phyloP scores from a whole-genome alignment of 2,113 vertebrate species.

The Trogon melanurus region DNA sequence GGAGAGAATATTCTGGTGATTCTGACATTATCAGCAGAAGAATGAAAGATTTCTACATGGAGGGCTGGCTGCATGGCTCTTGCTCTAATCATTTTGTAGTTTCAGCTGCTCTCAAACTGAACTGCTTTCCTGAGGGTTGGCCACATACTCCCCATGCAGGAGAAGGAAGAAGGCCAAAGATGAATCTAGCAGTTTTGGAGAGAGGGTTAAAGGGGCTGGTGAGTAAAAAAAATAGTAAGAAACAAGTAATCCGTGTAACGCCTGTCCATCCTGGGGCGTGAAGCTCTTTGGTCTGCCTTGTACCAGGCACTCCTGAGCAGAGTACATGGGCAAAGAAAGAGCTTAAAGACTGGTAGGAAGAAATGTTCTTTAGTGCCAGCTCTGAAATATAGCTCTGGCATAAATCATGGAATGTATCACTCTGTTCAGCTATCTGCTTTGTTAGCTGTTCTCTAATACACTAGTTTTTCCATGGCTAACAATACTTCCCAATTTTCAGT shows the following conservation, averaged over 20 bases:
- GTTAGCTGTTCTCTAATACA: neutral
- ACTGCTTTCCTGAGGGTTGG: neutral
- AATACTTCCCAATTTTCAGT: neutral
- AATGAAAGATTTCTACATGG: neutral
- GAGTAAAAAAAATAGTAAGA: neutral
- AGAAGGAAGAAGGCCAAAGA: neutral
- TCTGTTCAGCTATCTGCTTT: neutral
- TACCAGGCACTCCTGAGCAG: neutral
- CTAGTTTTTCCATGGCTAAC: neutral
- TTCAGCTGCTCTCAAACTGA: neutral
- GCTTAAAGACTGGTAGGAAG: neutral
- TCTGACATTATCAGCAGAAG: slow-evolving; percentile 14
- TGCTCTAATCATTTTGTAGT: neutral
- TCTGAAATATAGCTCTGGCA: neutral
- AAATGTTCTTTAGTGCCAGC: neutral
- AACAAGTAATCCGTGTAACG: fast-evolving
- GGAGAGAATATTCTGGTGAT: neutral
- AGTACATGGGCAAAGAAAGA: neutral
- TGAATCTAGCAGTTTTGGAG: neutral
- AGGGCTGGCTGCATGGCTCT: neutral
- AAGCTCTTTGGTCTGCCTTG: neutral
- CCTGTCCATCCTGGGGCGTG: neutral
- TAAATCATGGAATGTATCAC: neutral
- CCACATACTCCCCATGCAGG: neutral
- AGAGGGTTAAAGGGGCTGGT: neutral